phyloP scores from a whole-genome alignment of 2,113 vertebrate species.

The Mola mola region DNA sequence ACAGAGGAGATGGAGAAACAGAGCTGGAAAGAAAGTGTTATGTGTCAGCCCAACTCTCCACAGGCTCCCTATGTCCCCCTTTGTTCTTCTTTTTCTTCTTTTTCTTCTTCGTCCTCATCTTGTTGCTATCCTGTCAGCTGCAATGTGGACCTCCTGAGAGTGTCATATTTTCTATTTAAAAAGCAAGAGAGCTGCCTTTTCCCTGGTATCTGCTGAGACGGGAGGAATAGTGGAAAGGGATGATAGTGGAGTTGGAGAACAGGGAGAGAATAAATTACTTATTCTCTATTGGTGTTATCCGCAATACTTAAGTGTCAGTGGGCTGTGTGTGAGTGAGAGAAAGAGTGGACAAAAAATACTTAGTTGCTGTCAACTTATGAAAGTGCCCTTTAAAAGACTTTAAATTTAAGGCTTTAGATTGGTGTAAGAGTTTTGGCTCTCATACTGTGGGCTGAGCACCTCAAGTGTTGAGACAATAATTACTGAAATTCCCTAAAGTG shows the following conservation, averaged over 20 bases:
- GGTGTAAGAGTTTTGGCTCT: constrained; percentile 14
- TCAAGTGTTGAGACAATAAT: constrained; percentile 5
- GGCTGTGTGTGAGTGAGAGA: constrained; percentile 1
- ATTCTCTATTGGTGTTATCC: constrained; percentile 53
- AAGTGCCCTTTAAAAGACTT: constrained; percentile 1
- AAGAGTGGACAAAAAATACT: constrained; percentile 11
- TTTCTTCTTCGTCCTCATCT: not conserved
- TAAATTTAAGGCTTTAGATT: not conserved
- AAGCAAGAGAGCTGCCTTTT: constrained; percentile 18
- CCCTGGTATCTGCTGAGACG: constrained; percentile 56
- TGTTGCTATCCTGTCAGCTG: constrained; percentile 21
- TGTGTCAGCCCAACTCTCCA: constrained; percentile 42
- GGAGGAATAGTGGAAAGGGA: constrained; percentile 34
- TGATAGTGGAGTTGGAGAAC: not conserved
- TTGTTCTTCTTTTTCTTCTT: not conserved
- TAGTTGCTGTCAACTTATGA: constrained; percentile 2
- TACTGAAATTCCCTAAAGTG: constrained; percentile 3
- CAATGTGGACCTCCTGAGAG: constrained; percentile 38
- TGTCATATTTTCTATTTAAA: constrained; percentile 38
- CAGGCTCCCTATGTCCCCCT: not conserved
- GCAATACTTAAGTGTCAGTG: constrained; percentile 51
- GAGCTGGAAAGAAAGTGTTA: constrained; percentile 19
- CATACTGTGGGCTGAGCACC: constrained; percentile 6
- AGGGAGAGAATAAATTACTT: constrained; percentile 33
- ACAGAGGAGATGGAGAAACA: constrained; percentile 18